These are phyloP conservation scores for Acronicta leporina DNA, from an alignment of 2,888 invertebrate species.

Conservation along the genomic window DNA sequence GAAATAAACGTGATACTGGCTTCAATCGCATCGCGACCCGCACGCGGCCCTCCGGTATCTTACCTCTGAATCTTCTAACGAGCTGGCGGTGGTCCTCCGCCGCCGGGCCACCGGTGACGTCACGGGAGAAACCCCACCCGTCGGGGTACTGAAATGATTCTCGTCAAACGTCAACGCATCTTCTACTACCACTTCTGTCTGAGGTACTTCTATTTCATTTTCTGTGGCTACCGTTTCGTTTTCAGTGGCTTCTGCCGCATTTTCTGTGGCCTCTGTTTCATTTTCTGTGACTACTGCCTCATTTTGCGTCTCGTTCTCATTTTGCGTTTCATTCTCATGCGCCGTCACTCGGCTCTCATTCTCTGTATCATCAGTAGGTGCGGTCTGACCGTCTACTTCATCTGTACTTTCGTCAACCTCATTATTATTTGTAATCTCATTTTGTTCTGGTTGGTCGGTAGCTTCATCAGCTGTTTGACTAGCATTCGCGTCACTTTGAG, in stretches of 20 bases:
- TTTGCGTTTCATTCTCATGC: constrained; percentile 4
- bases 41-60: constrained; percentile 64
- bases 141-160: constrained; percentile 87
- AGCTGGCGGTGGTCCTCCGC: constrained; percentile 73
- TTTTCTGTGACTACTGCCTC: constrained; percentile 14
- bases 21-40: constrained; percentile 65
- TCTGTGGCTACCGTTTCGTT: constrained; percentile 23
- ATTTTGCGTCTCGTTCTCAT: constrained; percentile 13
- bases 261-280: constrained; percentile 24
- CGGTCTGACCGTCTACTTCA: constrained; percentile 23
- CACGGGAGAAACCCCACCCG: constrained; percentile 73
- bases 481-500: constrained; percentile 73
- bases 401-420: constrained; percentile 28
- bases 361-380: constrained; percentile 18
- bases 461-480: constrained; percentile 60
- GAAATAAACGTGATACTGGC: constrained; percentile 36
- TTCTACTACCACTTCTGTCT: constrained; percentile 58
- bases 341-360: constrained; percentile 23
- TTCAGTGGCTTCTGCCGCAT: constrained; percentile 42
- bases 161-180: constrained; percentile 80
- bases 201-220: constrained; percentile 45
- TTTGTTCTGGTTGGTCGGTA: constrained; percentile 31
- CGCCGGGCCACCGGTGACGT: constrained; percentile 62
- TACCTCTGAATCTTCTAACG: constrained; percentile 86
- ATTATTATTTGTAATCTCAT: constrained; percentile 31